A percentile compares a stretch with the other conserved stretches of the same genome.
phyloP scores from a whole-genome alignment of 2,113 vertebrate genomes.

The Tragelaphus buxtoni region DNA sequence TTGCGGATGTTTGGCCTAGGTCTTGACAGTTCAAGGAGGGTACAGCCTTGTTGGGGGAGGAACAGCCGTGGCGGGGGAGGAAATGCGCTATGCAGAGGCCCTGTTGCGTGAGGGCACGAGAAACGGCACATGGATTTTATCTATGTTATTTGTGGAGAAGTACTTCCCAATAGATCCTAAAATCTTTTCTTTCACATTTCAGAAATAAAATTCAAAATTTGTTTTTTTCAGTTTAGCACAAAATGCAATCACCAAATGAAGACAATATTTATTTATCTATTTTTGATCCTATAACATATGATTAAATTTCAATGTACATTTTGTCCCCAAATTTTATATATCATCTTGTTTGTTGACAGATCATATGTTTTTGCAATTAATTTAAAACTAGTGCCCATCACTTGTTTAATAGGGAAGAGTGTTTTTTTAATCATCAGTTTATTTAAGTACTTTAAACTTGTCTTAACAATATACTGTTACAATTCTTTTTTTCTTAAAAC shows the following conservation, averaged over 20 bases:
- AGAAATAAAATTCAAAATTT: neutral
- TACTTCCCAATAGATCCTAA: neutral
- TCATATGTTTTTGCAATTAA: neutral
- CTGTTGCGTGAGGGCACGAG: neutral
- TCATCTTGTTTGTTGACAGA: neutral
- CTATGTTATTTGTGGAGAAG: neutral
- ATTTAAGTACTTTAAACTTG: neutral
- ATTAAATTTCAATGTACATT: neutral
- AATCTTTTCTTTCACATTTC: neutral
- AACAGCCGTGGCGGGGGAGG: neutral
- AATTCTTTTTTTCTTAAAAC: neutral
- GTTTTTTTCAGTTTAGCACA: neutral
- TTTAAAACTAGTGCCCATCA: neutral
- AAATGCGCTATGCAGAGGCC: neutral
- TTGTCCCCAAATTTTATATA: neutral
- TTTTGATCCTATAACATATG: neutral
- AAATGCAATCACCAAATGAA: neutral
- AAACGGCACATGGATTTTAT: neutral
- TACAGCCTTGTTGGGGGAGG: neutral
- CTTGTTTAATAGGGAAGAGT: neutral
- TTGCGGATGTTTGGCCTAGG: neutral
- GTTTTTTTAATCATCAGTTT: neutral
- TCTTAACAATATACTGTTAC: neutral
- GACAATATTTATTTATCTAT: neutral
- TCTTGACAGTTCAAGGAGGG: neutral